phyloP scores from a whole-genome alignment of 2,797 vertebrate genomes.

The Aphelocoma californica region DNA sequence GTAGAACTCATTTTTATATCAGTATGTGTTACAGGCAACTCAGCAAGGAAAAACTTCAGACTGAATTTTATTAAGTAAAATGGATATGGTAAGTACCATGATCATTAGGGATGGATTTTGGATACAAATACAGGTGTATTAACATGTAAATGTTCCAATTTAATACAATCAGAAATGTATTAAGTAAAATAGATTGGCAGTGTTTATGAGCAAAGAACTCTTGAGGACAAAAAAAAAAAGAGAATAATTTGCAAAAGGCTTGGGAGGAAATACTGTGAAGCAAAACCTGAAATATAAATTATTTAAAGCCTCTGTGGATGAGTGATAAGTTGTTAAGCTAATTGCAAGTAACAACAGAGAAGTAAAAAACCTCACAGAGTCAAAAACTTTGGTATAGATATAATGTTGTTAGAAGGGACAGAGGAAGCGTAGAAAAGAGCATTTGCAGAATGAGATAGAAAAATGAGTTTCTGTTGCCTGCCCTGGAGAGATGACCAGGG shows the following conservation, averaged over 20 bases:
- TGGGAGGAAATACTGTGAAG: background rate
- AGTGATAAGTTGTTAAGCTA: slow-evolving; percentile 34
- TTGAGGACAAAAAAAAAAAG: background rate
- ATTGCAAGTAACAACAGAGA: slow-evolving; percentile 19
- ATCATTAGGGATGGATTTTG: slow-evolving; percentile 38
- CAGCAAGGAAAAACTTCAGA: slow-evolving; percentile 52
- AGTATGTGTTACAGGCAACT: slow-evolving; percentile 42
- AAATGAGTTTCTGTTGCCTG: background rate
- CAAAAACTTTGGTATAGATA: background rate
- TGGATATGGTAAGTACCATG: slow-evolving; percentile 8
- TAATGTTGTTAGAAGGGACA: background rate
- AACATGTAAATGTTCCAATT: slow-evolving; percentile 51
- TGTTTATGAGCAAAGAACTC: slow-evolving; percentile 48
- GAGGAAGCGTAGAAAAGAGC: background rate
- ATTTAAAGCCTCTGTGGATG: slow-evolving; percentile 27
- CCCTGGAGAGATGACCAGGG: fast-evolving
- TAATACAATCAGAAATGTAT: slow-evolving; percentile 50
- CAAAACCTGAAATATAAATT: slow-evolving; percentile 8
- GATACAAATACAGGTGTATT: slow-evolving; percentile 58
- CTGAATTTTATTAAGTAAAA: slow-evolving; percentile 60
- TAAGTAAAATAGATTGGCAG: slow-evolving; percentile 47
- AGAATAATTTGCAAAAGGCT: background rate
- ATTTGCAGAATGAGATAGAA: background rate
- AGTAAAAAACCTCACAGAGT: background rate
- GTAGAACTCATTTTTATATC: slow-evolving; percentile 57